Base-by-base conservation (phyloP, 2,113 vertebrate species). In the Sphaerodactylus townsendi region DNA sequence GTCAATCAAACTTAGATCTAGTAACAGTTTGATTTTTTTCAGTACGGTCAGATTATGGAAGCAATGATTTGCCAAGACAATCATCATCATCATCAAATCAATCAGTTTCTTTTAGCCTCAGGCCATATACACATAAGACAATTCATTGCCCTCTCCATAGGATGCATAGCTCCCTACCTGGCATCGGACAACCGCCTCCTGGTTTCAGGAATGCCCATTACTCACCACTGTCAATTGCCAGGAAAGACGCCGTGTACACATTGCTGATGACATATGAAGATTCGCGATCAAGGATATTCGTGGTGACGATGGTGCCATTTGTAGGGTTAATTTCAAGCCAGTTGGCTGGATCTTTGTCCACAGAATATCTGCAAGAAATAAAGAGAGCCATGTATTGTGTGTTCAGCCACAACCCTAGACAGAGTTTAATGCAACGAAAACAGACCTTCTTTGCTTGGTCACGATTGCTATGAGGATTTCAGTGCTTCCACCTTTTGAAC, bases 171-270 rank as follows among this genome's bases (percentile, higher is more conserved):
- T 23, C 5, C 35, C 33, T 3, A 3, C 15, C 37, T 39, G 10
- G 3, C 28, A 17, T 10, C 21, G 35, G 30, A 13, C 14, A 35
- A 28, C 25, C 21, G 21, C 28, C 3, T 73, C 15, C 50, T 74
- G 5, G 11, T n/a, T 33, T 30, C 28, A 79, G 10, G n/a, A n/a
- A 33, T 37, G 56, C 39, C 50, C 25, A 37, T 37, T 30, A 95
- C 98, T 98, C 93, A 99, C 99, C 99, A 1, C 97, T 99, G 92
- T 99, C 99, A n/a, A 96, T 97, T 56, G 98, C 98, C 87, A 98
- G 96, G 92, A 99, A 98, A 73, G 98, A 94, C 11, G 98, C 98
- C 0, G 96, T 99, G 95, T 99, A 99, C 25, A 96, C 89, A 4
- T 98, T 98, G 87, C 99, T 92, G 30, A 95, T 96, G 83, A 99